A percentile compares a stretch with the other conserved stretches of the same genome.
phyloP scores from a whole-genome alignment of 2,888 invertebrate species.

The Metallyticus violacea region DNA sequence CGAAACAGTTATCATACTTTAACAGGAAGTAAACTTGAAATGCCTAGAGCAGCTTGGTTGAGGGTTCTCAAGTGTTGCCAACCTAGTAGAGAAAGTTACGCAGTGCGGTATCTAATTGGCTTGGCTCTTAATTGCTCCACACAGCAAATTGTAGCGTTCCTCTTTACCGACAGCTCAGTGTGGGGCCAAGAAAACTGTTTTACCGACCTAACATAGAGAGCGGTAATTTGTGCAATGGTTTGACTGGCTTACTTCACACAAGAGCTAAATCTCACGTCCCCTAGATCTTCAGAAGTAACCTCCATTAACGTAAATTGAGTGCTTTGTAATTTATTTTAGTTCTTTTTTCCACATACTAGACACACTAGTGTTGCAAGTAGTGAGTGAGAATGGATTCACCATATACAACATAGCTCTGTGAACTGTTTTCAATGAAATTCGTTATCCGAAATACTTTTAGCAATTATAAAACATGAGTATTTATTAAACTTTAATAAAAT shows the following conservation, averaged over 20 bases:
- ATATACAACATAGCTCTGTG: no score
- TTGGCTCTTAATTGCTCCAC: background rate
- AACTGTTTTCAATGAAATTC: no score
- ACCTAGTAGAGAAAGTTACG: background rate
- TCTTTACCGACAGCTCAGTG: background rate
- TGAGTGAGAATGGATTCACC: no score
- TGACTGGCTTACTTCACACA: background rate
- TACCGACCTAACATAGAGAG: background rate
- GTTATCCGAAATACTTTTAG: no score
- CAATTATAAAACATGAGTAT: no score
- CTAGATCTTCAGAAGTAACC: background rate
- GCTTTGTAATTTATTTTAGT: no score
- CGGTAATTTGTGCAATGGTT: background rate
- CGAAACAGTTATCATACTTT: no score
- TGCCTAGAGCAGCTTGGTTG: background rate
- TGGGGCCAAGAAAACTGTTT: background rate
- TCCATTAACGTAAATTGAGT: no score
- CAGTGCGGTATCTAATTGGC: background rate
- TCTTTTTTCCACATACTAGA: no score
- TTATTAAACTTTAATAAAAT: no score
- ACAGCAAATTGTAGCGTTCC: background rate
- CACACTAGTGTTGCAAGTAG: no score
- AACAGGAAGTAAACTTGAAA: background rate
- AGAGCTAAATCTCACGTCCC: background rate
- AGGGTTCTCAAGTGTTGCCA: background rate